Percentiles rank a stretch among this genome's conserved stretches.
phyloP scores from a whole-genome alignment of 2,113 vertebrate genomes.

The Clupea harengus region DNA sequence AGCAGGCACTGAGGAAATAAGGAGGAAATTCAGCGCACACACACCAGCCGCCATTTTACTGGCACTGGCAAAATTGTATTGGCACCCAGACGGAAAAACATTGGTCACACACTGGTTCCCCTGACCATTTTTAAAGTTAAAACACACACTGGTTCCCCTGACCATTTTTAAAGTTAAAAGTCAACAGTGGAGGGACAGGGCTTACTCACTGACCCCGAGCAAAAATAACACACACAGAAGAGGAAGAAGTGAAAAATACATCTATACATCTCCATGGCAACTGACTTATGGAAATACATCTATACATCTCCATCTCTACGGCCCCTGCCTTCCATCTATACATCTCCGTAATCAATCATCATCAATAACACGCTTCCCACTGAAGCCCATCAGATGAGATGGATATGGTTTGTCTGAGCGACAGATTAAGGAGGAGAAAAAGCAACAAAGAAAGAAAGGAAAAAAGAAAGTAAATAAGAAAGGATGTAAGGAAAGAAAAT shows the following conservation, averaged over 20 bases:
- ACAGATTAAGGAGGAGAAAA: not conserved
- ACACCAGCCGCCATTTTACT: not conserved
- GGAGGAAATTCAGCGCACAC: not conserved
- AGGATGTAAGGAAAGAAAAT: no score
- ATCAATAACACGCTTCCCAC: not conserved
- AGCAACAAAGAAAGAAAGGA: no score
- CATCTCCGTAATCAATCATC: no score
- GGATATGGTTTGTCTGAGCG: not conserved
- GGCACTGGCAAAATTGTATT: not conserved
- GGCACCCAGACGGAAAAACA: not conserved
- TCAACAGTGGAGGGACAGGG: not conserved
- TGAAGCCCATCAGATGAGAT: not conserved
- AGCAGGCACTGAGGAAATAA: not conserved
- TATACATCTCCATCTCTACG: not conserved
- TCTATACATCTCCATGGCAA: no score
- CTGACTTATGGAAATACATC: no score
- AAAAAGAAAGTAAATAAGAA: no score
- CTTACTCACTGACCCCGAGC: not conserved
- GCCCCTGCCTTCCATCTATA: no score
- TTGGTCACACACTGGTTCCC: not conserved
- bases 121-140: constrained; percentile 1
- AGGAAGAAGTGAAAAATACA: not conserved
- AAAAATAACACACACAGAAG: not conserved
- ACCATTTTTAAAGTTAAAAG: constrained; percentile 1
- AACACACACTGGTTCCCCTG: not conserved